Evolutionary conservation across 1,140 invertebrate genomes (phyloP).

Genomic region (Notospermus geniculatus): DNA sequence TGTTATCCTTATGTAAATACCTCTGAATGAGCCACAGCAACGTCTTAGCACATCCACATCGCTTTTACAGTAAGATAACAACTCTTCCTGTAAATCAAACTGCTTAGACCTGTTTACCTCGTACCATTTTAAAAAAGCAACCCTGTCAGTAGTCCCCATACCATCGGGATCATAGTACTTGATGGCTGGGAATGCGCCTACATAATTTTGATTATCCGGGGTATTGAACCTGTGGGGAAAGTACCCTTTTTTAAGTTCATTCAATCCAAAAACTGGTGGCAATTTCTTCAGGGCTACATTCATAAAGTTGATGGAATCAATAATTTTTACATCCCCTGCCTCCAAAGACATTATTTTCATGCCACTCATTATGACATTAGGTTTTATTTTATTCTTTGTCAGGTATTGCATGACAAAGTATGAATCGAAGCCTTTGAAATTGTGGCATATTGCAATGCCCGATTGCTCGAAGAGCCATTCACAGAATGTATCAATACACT

Average conservation of each 20-base stretch:
- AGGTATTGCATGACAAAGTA: too few relatives aligned
- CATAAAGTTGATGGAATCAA: too few relatives aligned
- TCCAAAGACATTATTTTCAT: slow-evolving; percentile 12
- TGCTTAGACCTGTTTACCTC: not conserved
- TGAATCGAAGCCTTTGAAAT: too few relatives aligned
- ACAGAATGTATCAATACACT: slow-evolving; percentile 5
- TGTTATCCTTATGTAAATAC: too few relatives aligned
- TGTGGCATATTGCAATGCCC: too few relatives aligned
- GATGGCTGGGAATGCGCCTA: slow-evolving; percentile 10
- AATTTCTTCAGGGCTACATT: slow-evolving; percentile 12
- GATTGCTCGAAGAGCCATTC: too few relatives aligned
- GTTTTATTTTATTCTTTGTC: too few relatives aligned
- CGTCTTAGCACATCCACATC: too few relatives aligned
- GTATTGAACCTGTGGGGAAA: slow-evolving; percentile 24
- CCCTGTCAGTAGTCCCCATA: slow-evolving; percentile 10
- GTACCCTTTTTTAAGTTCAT: slow-evolving; percentile 18
- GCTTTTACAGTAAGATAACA: slow-evolving; percentile 15
- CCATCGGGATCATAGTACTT: slow-evolving; percentile 14
- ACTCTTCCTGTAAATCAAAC: slow-evolving; percentile 18
- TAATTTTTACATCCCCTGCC: too few relatives aligned
- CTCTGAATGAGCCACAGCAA: too few relatives aligned
- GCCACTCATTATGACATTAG: not conserved
- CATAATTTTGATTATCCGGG: slow-evolving; percentile 13
- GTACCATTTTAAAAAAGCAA: slow-evolving; percentile 21
- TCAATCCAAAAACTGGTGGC: slow-evolving; percentile 13